These are phyloP conservation scores for Blennius ocellaris DNA, from an alignment of 2,113 vertebrate genomes.

Conservation along the genomic window DNA sequence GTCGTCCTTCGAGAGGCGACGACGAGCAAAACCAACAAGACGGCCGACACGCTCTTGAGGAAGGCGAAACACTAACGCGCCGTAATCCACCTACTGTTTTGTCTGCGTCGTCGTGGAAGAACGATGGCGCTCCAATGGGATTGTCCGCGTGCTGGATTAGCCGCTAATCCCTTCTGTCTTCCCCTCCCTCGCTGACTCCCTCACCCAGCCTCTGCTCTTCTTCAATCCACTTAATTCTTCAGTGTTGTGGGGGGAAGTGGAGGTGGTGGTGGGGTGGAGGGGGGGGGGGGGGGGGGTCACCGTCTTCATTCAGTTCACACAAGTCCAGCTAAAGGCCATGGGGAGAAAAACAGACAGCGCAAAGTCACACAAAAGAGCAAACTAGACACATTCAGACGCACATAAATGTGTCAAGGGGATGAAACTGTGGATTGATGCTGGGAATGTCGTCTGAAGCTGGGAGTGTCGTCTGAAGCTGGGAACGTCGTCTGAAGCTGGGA, in stretches of 20 bases:
- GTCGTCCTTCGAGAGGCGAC: slow-evolving; percentile 14
- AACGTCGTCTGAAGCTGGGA: too few species aligned
- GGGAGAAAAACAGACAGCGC: slow-evolving; percentile 42
- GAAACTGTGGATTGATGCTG: slow-evolving; percentile 15
- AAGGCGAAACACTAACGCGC: slow-evolving; percentile 34
- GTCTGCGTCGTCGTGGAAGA: slow-evolving; percentile 51
- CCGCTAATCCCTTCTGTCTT: slow-evolving; percentile 68
- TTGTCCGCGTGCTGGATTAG: slow-evolving; percentile 78
- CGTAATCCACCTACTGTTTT: slow-evolving; percentile 68
- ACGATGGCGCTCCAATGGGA: slow-evolving; percentile 61
- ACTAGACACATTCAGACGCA: slow-evolving; percentile 26
- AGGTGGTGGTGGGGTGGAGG: too few species aligned
- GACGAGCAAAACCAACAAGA: slow-evolving; percentile 20
- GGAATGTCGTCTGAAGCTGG: slow-evolving; percentile 10
- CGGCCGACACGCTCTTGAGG: slow-evolving; percentile 5
- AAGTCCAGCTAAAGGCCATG: slow-evolving; percentile 48
- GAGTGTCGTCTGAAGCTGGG: too few species aligned
- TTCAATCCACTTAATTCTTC: slow-evolving; percentile 76
- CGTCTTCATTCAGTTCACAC: slow-evolving; percentile 59
- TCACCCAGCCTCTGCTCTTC: slow-evolving; percentile 59
- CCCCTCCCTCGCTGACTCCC: slow-evolving; percentile 54
- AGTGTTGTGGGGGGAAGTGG: too few species aligned
- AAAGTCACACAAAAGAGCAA: slow-evolving; percentile 32
- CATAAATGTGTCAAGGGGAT: slow-evolving; percentile 26
- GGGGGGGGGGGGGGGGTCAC: slow-evolving; percentile 17